A percentile compares a stretch with the other conserved stretches of the same genome.
phyloP scores from a whole-genome alignment of 2,113 vertebrate species.

The Tetraodon nigroviridis region DNA sequence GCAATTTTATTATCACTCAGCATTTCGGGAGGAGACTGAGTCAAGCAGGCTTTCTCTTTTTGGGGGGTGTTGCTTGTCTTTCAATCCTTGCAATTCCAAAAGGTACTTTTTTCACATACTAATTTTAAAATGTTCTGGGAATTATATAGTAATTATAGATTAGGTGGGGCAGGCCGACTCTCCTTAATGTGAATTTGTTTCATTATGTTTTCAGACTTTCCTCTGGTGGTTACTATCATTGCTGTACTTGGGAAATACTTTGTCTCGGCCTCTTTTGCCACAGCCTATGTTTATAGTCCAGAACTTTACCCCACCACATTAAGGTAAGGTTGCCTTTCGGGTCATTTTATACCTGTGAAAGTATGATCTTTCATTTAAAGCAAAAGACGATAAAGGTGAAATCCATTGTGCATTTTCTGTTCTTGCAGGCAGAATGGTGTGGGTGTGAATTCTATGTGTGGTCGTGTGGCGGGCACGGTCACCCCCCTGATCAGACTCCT shows the following conservation, averaged over 20 bases:
- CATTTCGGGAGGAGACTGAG: conserved; percentile 76
- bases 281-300: conserved; percentile 70
- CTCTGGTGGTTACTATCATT: conserved; percentile 33
- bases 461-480: conserved; percentile 74
- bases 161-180: no score
- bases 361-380: background rate
- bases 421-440: conserved; percentile 77
- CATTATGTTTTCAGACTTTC: conserved; percentile 30
- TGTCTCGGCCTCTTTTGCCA: conserved; percentile 36
- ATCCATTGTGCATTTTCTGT: background rate
- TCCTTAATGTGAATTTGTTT: background rate
- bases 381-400: background rate
- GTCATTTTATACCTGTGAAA: background rate
- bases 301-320: conserved; percentile 84
- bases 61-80: conserved; percentile 79
- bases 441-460: conserved; percentile 76
- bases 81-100: conserved; percentile 74
- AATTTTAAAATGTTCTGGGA: no score
- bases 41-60: conserved; percentile 62
- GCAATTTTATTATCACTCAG: conserved; percentile 68
- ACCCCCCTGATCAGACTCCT: conserved; percentile 78
- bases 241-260: conserved; percentile 51
- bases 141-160: no score
- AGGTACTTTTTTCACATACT: conserved; percentile 59
- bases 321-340: conserved; percentile 64